Evolutionary conservation across 1,140 invertebrate genomes (phyloP), one percentile per base, ranked within the genome.

Genomic region (Penaeus chinensis): DNA sequence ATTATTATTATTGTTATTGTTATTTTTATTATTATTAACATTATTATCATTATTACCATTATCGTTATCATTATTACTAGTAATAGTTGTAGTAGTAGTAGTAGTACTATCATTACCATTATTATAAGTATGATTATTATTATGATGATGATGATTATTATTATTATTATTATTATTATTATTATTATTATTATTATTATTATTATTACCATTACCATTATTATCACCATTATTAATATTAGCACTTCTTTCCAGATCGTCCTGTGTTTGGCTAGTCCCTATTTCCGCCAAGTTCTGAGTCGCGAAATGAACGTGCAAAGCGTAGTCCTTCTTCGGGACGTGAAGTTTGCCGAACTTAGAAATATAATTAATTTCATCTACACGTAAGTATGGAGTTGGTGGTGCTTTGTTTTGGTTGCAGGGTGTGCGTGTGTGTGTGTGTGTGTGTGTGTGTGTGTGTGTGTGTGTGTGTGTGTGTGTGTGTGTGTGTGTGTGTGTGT

Each of bases 301-400:
- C 85, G 88, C 42, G 88, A 90, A 19, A 22, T 84, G 54, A 87
- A 80, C 69, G 84, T 89, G 0, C 90, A 89, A 62, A 90, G 87
- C 47, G 90, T 90, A 0, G 84, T 90, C n/a, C 74, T 90, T 22
- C 85, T 90, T 19, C 82, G 90, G 13, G 90, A 90, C 42, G 83
- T 90, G 19, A 89, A 89, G 74, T 87, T 84, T 62, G 60, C 88
- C 19, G 88, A 90, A 42, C 83, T 90, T 24, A 85, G 85, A 62
- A 90, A 90, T 66, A 86, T 90, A 63, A 87, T 90, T 54, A 80
- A 90, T 80, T 90, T 90, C 54, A 87, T 90, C 61, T 90, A 90
- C 69, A 90, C 90, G 90, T 90, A 61, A 90, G 90, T 89, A 42
- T 11, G 71, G 22, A 10, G 24, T 32, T 32, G 4, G 20, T 7